These are phyloP conservation scores for Lophotriccus pileatus DNA, from an alignment of 2,797 vertebrate species.

Conservation along the genomic window DNA sequence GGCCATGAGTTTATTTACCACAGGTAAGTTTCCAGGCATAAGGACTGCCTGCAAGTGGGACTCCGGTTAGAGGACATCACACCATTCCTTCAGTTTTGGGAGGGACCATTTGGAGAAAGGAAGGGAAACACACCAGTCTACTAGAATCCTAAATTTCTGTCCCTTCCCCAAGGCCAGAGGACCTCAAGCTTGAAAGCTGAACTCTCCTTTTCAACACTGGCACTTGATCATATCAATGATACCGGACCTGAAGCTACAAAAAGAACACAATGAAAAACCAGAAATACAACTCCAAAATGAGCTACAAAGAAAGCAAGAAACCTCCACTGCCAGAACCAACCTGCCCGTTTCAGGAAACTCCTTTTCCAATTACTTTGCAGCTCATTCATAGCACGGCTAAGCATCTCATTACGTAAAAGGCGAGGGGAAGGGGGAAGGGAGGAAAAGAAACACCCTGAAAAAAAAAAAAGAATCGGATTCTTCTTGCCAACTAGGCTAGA, in stretches of 20 bases:
- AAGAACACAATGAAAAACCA: not conserved
- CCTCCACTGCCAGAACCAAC: slow-evolving; percentile 8
- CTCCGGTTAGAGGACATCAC: not conserved
- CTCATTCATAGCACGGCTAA: slow-evolving; percentile 29
- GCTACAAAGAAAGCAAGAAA: not conserved
- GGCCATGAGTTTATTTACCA: not conserved
- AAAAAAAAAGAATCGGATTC: not conserved
- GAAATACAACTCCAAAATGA: slow-evolving; percentile 1
- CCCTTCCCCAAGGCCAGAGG: not conserved
- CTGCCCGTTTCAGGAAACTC: slow-evolving; percentile 11
- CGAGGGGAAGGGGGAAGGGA: not conserved
- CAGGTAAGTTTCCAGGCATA: not conserved
- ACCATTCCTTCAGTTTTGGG: not conserved
- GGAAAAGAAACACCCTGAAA: slow-evolving; percentile 19
- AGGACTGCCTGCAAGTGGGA: not conserved
- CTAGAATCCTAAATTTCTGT: not conserved
- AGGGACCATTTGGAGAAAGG: not conserved
- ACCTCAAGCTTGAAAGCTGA: not conserved
- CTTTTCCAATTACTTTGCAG: slow-evolving; percentile 17
- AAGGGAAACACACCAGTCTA: not conserved
- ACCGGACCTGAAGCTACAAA: not conserved
- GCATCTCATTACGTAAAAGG: slow-evolving; percentile 40
- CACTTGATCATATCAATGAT: not conserved
- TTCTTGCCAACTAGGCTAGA: slow-evolving; percentile 57
- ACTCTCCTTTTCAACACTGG: not conserved